A percentile compares a stretch with the other conserved stretches of the same genome.
Conservation (phyloP, 2,113 vertebrate species). For the Corythornis vintsioides region DNA sequence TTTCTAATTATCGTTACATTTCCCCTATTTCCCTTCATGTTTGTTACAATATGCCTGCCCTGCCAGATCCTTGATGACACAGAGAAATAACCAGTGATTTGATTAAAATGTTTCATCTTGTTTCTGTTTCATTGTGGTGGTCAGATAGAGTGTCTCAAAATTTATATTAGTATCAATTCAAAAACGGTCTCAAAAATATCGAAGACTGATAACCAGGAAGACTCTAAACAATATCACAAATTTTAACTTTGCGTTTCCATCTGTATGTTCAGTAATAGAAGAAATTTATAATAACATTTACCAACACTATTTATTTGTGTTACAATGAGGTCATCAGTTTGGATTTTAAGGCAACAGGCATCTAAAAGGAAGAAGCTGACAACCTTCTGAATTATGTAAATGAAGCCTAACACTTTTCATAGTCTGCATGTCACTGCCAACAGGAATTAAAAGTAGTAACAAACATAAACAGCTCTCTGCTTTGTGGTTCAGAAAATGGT, state of each 20-base stretch:
- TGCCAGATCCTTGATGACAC: not conserved
- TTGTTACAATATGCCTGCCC: accelerated
- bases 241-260: slow-evolving; percentile 49
- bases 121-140: not conserved
- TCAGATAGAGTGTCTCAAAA: not conserved
- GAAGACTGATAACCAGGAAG: not conserved
- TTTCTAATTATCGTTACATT: not conserved
- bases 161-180: not conserved
- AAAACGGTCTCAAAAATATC: not conserved
- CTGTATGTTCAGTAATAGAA: slow-evolving; percentile 54
- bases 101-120: not conserved
- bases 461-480: slow-evolving; percentile 60
- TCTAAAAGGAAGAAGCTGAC: slow-evolving; percentile 50
- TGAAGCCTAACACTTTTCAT: slow-evolving; percentile 62
- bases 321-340: slow-evolving; percentile 62
- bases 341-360: slow-evolving; percentile 47
- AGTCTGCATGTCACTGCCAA: slow-evolving; percentile 59
- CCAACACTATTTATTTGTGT: slow-evolving; percentile 58
- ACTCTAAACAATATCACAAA: slow-evolving; percentile 5
- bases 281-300: slow-evolving; percentile 62
- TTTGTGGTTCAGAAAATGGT: slow-evolving; percentile 14
- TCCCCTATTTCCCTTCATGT: not conserved
- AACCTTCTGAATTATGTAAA: slow-evolving; percentile 71
- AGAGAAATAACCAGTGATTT: not conserved
- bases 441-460: slow-evolving; percentile 60